Evolutionary conservation across 2,888 invertebrate genomes (phyloP).

Genomic region (Drosophila crucigera): DNA sequence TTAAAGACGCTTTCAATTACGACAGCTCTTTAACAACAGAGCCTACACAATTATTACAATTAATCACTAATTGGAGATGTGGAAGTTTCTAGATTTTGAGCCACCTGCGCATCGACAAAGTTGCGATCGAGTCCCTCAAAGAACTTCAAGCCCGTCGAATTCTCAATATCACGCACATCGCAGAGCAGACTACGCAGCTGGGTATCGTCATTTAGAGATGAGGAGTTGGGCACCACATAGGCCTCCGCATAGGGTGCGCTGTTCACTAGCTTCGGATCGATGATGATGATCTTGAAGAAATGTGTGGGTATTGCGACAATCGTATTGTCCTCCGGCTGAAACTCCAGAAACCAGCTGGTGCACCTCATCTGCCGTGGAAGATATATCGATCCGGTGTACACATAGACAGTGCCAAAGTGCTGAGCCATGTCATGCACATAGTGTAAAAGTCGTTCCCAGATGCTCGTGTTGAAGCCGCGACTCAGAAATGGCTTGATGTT

Average conservation of each 20-base stretch:
- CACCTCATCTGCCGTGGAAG: constrained; percentile 53
- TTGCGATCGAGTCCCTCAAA: constrained; percentile 73
- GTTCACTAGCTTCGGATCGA: constrained; percentile 49
- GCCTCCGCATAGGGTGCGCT: constrained; percentile 70
- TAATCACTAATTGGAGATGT: constrained; percentile 16
- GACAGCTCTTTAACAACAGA: neutral
- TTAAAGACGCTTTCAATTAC: neutral
- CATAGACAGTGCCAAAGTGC: constrained; percentile 51
- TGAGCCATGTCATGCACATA: constrained; percentile 53
- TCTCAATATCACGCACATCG: constrained; percentile 71
- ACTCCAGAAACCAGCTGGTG: constrained; percentile 68
- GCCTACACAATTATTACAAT: neutral
- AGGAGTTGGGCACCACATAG: constrained; percentile 63
- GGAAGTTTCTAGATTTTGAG: neutral
- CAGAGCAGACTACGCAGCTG: constrained; percentile 53
- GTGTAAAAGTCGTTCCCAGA: constrained; percentile 59
- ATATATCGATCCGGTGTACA: constrained; percentile 73
- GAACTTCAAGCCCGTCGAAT: constrained; percentile 62
- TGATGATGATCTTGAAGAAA: constrained; percentile 66
- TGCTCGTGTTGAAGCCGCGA: constrained; percentile 56
- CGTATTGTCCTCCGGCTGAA: constrained; percentile 57
- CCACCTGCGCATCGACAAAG: constrained; percentile 53
- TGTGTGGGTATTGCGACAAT: constrained; percentile 74
- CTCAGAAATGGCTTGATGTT: constrained; percentile 66
- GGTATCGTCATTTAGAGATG: constrained; percentile 41